Base-by-base conservation (phyloP, 2,888 invertebrate genomes). In the Mamestra brassicae region DNA sequence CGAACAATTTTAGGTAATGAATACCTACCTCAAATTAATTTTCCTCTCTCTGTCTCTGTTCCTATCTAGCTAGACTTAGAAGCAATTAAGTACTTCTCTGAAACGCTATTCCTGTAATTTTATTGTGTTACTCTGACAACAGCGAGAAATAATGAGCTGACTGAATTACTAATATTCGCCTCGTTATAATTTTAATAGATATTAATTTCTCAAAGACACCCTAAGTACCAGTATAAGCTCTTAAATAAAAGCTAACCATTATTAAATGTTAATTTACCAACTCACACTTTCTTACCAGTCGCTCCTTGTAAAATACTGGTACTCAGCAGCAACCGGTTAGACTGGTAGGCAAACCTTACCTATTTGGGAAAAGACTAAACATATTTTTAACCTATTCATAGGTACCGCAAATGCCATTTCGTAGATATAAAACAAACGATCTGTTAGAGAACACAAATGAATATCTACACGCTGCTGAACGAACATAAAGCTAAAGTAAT, bases 401-500 rank as follows among this genome's bases (percentile, higher is more conserved):
- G 26, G 26, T 26, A 47, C 7, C 13, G 17, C 17, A 68, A 58
- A 68, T 64, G 54, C 47, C 52, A 66, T 64, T 65, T 60, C 45
- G 15, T 58, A 63, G 55, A 57, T 65, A 64, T 75, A 57, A 71
- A 79, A 75, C 72, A 73, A 70, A 64, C 72, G 52, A 77, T 71
- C 52, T 73, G 61, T 58, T 60, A 69, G 61, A 66, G 63, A 70
- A 83, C 74, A 77, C 70, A 86, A 86, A 86, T 81, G 78, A 82
- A 87, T 82, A 80, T 80, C 82, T 78, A 81, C 76, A 80, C 72
- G 79, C 52, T 80, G 68, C 87, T 81, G 84, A 88, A 87, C 84
- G 88, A 87, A 90, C 86, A 90, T 91, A 92, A 92, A 91, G 88
- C 89, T 90, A 89, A 90, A 90, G 91, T 91, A 92, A 93, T 93